Evolutionary conservation across 1,140 invertebrate genomes (phyloP).

Genomic region (Apis mellifera): Amel_HAv3.1 CM009940.2:11465501-11466000

Average conservation of each 20-base stretch:
- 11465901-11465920: not conserved
- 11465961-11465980: not conserved
- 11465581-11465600: not conserved
- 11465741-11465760: not conserved
- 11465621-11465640: not conserved
- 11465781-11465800: slow-evolving; percentile 7
- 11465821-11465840: not conserved
- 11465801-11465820: slow-evolving; percentile 4
- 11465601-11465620: no score
- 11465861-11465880: no score
- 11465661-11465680: not conserved
- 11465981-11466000: slow-evolving; percentile 15
- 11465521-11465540: not conserved
- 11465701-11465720: not conserved
- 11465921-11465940: not conserved
- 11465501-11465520: not conserved
- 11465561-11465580: not conserved
- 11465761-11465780: not conserved
- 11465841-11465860: not conserved
- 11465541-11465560: not conserved
- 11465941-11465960: not conserved
- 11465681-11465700: no score
- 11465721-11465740: not conserved
- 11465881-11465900: not conserved
- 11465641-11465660: not conserved